Base-by-base conservation (phyloP, 2,797 vertebrate species). In the Falco columbarius region DNA sequence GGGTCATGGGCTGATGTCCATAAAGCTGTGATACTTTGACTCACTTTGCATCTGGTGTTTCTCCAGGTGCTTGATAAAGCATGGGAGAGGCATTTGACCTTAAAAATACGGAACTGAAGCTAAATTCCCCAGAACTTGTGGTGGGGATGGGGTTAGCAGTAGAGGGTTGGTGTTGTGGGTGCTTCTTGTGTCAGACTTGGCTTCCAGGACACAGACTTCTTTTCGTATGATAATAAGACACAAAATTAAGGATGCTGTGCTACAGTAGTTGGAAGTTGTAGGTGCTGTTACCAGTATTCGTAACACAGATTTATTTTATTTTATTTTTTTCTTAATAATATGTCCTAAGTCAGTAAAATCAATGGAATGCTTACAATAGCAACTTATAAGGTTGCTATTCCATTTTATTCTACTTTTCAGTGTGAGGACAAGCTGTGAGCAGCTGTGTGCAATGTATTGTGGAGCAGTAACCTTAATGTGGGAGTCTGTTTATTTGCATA, bases 391-490 rank as follows among this genome's bases (percentile, higher is more conserved):
- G 72, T 82, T 80, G 52, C 74, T 67, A 18, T 76, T 95, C 44
- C 32, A 42, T 86, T 95, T 86, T 83, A 71, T 83, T 88, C 34
- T 91, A 6, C 68, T 81, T 92, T 67, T 65, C 56, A 30, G 18
- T 30, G 23, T 63, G 75, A 72, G 67, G 58, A 49, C 79, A 93
- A 91, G 81, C 84, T 93, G 84, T 82, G 89, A 90, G 75, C 81
- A 92, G 84, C 67, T 85, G 83, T 47, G n/a, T 61, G 55, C 44
- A 59, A 0, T 80, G 23, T 77, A 49, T 56, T 86, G 56, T 49
- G 42, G 85, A 93, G 61, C 44, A 58, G 84, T 79, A 95, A 63
- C 89, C 44, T 93, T 63, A 61, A 67, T 49, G 70, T 49, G 34
- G 23, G 59, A 89, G 27, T 80, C 56, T 95, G 23, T 55, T 90